Evolutionary conservation across 2,113 vertebrate species (phyloP).

Genomic region (Spilogale gracilis): DNA sequence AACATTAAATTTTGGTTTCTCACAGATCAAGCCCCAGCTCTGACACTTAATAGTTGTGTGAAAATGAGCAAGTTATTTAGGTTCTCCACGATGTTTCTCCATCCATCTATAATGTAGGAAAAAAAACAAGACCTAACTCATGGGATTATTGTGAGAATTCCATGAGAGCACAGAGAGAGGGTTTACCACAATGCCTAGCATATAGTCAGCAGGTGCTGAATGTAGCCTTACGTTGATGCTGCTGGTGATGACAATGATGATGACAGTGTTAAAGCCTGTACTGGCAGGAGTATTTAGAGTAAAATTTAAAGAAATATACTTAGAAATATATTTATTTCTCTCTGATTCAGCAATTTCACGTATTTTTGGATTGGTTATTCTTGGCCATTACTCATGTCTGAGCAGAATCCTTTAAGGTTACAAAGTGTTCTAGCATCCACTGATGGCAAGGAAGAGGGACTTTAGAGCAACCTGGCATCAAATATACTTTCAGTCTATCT

Average conservation of each 20-base stretch:
- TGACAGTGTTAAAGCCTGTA: neutral
- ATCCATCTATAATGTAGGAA: neutral
- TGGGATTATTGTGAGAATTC: neutral
- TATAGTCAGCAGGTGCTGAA: neutral
- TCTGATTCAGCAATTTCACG: neutral
- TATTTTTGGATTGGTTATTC: slow-evolving; percentile 38
- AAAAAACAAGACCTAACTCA: neutral
- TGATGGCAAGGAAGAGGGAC: neutral
- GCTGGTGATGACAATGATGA: neutral
- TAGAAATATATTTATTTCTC: slow-evolving; percentile 5
- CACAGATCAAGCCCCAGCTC: neutral
- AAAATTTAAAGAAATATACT: neutral
- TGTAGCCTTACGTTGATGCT: neutral
- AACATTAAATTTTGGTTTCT: neutral
- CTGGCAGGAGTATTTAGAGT: neutral
- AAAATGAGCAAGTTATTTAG: neutral
- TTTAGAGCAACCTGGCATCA: neutral
- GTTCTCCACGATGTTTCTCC: neutral
- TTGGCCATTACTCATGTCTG: neutral
- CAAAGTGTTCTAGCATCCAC: neutral
- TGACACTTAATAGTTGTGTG: neutral
- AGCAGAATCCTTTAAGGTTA: slow-evolving; percentile 1
- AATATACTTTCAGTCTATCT: slow-evolving; percentile 34
- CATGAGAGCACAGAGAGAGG: neutral
- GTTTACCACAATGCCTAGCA: neutral